phyloP scores from a whole-genome alignment of 2,797 vertebrate genomes.

The Myotis myotis region DNA sequence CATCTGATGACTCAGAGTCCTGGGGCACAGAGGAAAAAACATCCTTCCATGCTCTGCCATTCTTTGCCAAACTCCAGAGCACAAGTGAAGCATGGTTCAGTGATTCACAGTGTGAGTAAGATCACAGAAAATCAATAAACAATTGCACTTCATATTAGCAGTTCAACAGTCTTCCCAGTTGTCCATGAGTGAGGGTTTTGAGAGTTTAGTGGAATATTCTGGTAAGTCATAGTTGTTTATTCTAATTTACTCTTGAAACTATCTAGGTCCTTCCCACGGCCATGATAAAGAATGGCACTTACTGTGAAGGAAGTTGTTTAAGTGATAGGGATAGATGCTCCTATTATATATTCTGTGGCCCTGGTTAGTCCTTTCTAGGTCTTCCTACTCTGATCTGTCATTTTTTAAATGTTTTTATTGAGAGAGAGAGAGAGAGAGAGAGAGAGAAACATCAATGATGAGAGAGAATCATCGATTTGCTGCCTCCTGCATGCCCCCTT shows the following conservation, averaged over 20 bases:
- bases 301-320: not conserved
- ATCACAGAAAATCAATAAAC: constrained; percentile 76
- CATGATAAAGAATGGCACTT: not conserved
- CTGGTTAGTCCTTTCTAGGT: not conserved
- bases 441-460: no score
- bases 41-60: constrained; percentile 49
- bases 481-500: no score
- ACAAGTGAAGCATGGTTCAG: constrained; percentile 63
- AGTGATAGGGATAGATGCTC: not conserved
- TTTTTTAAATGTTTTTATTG: not conserved
- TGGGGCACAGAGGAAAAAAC: constrained; percentile 68
- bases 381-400: not conserved
- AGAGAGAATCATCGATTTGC: no score
- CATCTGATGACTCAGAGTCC: constrained; percentile 76
- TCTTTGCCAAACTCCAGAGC: constrained; percentile 72
- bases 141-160: constrained; percentile 65
- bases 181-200: not conserved
- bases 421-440: no score
- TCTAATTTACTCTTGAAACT: not conserved
- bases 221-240: constrained; percentile 8
- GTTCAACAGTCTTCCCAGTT: constrained; percentile 24
- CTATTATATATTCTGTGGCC: not conserved
- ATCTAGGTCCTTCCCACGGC: not conserved
- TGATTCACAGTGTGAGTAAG: constrained; percentile 68
- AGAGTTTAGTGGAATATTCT: constrained; percentile 34